A percentile compares a stretch with the other conserved stretches of the same genome.
Evolutionary conservation across 2,113 vertebrate genomes (phyloP).

Genomic region (Thamnaconus septentrionalis): DNA sequence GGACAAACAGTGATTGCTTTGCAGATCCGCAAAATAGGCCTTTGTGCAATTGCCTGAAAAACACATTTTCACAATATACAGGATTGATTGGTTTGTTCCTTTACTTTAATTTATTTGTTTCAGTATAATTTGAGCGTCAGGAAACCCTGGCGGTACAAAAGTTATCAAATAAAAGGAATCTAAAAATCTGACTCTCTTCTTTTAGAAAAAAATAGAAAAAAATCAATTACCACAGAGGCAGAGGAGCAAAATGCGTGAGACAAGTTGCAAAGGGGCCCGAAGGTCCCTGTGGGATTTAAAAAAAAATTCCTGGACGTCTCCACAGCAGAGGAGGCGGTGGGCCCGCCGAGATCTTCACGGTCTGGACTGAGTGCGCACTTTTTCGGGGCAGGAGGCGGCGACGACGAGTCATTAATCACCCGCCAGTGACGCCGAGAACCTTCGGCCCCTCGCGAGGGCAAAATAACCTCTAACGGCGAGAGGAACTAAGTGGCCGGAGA

Average conservation of each 20-base stretch:
- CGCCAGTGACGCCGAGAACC: slow-evolving; percentile 68
- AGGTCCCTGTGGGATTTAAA: slow-evolving; percentile 37
- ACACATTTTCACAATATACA: no score
- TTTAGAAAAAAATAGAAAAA: no score
- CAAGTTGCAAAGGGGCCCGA: slow-evolving; percentile 50
- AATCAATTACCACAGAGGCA: slow-evolving; percentile 11
- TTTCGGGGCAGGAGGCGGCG: slow-evolving; percentile 69
- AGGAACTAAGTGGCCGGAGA: slow-evolving; percentile 77
- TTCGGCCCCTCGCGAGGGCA: slow-evolving; percentile 76
- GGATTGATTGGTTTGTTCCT: no score
- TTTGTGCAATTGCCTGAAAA: no score
- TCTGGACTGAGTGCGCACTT: slow-evolving; percentile 67
- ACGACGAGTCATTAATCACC: slow-evolving; percentile 80
- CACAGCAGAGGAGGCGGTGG: slow-evolving; percentile 41
- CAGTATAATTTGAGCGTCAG: no score
- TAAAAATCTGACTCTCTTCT: no score
- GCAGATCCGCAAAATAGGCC: no score
- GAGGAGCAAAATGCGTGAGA: slow-evolving; percentile 50
- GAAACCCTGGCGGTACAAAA: no score
- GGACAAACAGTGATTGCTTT: no score
- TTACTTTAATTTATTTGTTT: no score
- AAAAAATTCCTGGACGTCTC: slow-evolving; percentile 53
- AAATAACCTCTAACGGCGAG: slow-evolving; percentile 75
- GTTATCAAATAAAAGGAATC: no score
- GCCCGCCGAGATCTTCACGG: slow-evolving; percentile 64